Base-by-base conservation (phyloP, 2,113 vertebrate genomes). In the Mormoops blainvillei region DNA sequence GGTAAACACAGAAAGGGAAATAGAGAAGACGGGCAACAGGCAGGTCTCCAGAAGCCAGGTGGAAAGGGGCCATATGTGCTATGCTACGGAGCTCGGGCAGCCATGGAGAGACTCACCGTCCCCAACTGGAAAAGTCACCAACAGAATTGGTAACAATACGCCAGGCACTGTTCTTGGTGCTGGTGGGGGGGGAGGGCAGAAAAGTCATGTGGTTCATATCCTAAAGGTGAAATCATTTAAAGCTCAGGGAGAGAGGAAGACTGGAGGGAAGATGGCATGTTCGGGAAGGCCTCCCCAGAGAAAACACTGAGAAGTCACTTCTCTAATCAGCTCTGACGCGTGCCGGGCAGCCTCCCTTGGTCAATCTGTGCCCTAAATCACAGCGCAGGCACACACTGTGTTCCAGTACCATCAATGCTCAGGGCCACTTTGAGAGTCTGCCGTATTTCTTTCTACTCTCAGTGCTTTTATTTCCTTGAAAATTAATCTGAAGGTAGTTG, bases 401-500 rank as follows among this genome's bases (percentile, higher is more conserved):
- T 1, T 31, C 45, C 1, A 4, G 31, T 2, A 3, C 48, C 87
- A 13, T 2, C 9, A 1, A 20, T 0, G n/a, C 50, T 16, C 63
- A 56, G 85, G 16, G 41, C 41, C 45, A 18, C 54, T 15, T 0
- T 28, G 14, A 63, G 36, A 67, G 33, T 36, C 45, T 38, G 67
- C 6, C 1, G 0, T 11, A 24, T n/a, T 56, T 68, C 81, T 22
- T 63, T n/a, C 90, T 48, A 18, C 15, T 45, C 48, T 24, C 7
- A 13, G 24, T 74, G 54, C 50, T 58, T 81, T 9, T 1, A n/a
- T 16, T n/a, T 52, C 68, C 58, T 63, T 33, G 10, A 92, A 90
- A 87, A 91, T 26, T 19, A 31, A 76, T 31, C 20, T 13, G 33
- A 70, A 84, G 41, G 22, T 12, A 18, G 22, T 26, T 26, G 36